phyloP scores from a whole-genome alignment of 2,797 vertebrate genomes.

The Esox lucius region DNA sequence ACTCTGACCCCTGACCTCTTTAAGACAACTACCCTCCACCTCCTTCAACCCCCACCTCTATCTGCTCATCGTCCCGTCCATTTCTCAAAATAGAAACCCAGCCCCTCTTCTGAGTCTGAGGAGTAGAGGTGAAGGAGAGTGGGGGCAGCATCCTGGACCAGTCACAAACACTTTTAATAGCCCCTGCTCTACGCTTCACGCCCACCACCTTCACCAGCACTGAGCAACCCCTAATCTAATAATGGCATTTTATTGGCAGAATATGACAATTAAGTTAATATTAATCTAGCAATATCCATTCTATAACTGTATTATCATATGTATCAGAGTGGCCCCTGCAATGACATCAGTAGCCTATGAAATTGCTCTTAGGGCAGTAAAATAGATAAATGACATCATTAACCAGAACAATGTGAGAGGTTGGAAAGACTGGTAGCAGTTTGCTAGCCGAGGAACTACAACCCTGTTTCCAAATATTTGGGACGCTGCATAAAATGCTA shows the following conservation, averaged over 20 bases:
- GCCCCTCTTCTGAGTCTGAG: neutral
- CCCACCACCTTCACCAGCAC: neutral
- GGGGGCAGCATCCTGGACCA: constrained; percentile 13
- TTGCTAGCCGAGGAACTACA: neutral
- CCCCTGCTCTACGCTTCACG: neutral
- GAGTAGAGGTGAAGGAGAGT: neutral
- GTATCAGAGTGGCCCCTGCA: neutral
- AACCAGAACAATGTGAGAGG: neutral
- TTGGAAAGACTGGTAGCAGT: neutral
- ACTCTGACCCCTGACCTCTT: constrained; percentile 39
- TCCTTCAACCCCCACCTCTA: neutral
- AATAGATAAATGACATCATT: neutral
- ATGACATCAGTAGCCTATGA: neutral
- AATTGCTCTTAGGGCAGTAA: neutral
- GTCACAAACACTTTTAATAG: constrained; percentile 7
- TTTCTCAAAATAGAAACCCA: constrained; percentile 13
- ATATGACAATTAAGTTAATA: neutral
- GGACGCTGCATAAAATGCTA: no score
- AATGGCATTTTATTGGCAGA: neutral
- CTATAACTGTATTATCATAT: neutral
- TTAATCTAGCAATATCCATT: neutral
- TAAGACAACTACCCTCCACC: constrained; percentile 26
- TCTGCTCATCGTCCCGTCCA: constrained; percentile 15
- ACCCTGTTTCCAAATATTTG: no score
- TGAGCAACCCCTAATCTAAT: neutral